Percentiles rank a stretch among this genome's conserved stretches.
Conservation (phyloP, 2,797 vertebrate species). For the Acrossocheilus wenchowensis region DNA sequence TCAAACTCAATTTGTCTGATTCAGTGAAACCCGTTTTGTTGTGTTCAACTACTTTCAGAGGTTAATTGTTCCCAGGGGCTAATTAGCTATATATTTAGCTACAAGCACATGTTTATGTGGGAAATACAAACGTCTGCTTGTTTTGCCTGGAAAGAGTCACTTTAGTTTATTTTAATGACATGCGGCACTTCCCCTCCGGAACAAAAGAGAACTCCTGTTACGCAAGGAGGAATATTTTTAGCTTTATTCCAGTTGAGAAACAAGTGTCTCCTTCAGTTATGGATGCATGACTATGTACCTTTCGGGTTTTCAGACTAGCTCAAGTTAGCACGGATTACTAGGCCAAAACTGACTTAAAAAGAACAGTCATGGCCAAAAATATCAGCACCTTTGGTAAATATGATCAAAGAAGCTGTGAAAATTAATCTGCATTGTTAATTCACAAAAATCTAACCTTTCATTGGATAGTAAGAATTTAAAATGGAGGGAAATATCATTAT, state of each 20-base stretch:
- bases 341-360: conserved; percentile 1
- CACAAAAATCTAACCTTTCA: too few species aligned
- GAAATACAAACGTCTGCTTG: conserved; percentile 18
- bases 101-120: conserved; percentile 15
- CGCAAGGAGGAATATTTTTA: conserved; percentile 43
- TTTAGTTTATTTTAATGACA: conserved; percentile 33
- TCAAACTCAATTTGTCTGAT: not conserved
- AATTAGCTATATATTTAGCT: conserved; percentile 22
- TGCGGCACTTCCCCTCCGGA: not conserved
- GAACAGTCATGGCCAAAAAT: not conserved
- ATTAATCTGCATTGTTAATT: too few species aligned
- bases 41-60: conserved; percentile 17
- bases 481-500: too few species aligned
- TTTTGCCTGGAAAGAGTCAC: conserved; percentile 31
- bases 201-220: conserved; percentile 37
- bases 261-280: conserved; percentile 42
- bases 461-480: too few species aligned
- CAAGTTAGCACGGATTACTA: not conserved
- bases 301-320: conserved; percentile 34
- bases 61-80: conserved; percentile 22
- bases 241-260: conserved; percentile 38
- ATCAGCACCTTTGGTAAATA: too few species aligned
- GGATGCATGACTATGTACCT: conserved; percentile 29
- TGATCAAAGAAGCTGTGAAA: too few species aligned
- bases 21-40: not conserved